Conservation (phyloP, 2,113 vertebrate species). For the Paraplagusia blochii region DNA sequence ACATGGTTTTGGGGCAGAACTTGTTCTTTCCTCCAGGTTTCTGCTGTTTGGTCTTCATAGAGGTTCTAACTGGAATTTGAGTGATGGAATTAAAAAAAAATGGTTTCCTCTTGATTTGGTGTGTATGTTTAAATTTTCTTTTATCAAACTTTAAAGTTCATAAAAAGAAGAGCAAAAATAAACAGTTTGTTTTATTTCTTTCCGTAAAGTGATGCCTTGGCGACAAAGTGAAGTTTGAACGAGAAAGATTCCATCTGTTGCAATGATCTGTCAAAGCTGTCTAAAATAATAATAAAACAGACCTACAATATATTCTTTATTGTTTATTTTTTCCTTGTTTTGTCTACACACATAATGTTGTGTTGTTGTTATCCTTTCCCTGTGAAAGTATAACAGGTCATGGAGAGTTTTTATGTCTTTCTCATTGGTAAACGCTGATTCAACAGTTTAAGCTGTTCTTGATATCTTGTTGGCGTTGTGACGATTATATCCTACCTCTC, state of each 20-base stretch:
- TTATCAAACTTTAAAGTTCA: slow-evolving; percentile 41
- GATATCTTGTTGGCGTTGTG: no score
- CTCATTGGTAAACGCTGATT: no score
- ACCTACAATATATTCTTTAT: slow-evolving; percentile 63
- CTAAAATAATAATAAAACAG: slow-evolving; percentile 70
- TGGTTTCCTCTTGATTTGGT: slow-evolving; percentile 29
- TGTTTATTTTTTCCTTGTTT: slow-evolving; percentile 35
- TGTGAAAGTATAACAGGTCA: no score
- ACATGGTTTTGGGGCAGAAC: slow-evolving; percentile 42
- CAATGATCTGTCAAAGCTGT: slow-evolving; percentile 60
- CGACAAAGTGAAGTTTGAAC: slow-evolving; percentile 59
- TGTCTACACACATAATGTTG: slow-evolving; percentile 41
- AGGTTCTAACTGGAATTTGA: slow-evolving; percentile 71
- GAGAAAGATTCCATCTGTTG: slow-evolving; percentile 66
- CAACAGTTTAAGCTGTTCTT: no score
- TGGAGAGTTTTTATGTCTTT: no score
- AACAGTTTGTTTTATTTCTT: slow-evolving; percentile 44
- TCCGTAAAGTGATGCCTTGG: slow-evolving; percentile 50
- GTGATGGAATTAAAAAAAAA: slow-evolving; percentile 41
- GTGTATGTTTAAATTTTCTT: slow-evolving; percentile 60
- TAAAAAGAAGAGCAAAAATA: slow-evolving; percentile 15
- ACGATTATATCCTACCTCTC: no score
- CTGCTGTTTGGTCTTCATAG: slow-evolving; percentile 61
- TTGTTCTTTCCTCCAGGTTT: slow-evolving; percentile 44
- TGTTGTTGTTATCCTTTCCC: slow-evolving; percentile 30